A percentile compares a stretch with the other conserved stretches of the same genome.
phyloP scores from a whole-genome alignment of 2,888 invertebrate genomes.

The Anoncus sp. region DNA sequence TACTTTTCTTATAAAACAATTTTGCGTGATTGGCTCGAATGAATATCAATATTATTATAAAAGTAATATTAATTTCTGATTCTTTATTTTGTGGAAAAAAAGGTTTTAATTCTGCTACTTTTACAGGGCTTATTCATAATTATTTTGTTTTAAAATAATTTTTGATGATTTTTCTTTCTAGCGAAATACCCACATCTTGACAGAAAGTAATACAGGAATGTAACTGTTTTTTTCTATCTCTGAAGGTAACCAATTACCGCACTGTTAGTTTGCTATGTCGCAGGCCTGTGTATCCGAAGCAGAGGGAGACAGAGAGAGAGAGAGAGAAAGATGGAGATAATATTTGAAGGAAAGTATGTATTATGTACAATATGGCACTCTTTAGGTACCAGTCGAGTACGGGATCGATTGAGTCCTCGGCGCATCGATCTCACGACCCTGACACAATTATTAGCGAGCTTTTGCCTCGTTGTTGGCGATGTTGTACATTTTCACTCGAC shows the following conservation, averaged over 20 bases:
- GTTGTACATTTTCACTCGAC: conserved; percentile 41
- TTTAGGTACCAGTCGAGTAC: too few relatives aligned
- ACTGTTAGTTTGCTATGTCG: too few relatives aligned
- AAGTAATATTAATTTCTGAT: not conserved
- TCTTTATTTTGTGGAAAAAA: not conserved
- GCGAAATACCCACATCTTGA: not conserved
- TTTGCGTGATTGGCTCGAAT: too few relatives aligned
- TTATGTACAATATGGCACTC: too few relatives aligned
- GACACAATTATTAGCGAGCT: conserved; percentile 58
- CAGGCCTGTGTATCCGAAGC: too few relatives aligned
- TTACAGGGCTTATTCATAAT: not conserved
- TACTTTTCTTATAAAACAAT: too few relatives aligned
- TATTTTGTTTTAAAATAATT: not conserved
- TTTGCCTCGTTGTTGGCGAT: conserved; percentile 39
- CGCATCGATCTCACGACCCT: conserved; percentile 61
- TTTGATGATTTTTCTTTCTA: not conserved
- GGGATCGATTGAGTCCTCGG: not conserved
- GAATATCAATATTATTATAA: not conserved
- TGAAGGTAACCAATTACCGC: too few relatives aligned
- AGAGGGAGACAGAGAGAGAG: too few relatives aligned
- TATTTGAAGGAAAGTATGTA: too few relatives aligned
- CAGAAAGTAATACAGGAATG: not conserved
- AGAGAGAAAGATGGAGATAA: too few relatives aligned
- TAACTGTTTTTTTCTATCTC: too few relatives aligned
- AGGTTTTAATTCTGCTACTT: not conserved